phyloP scores from a whole-genome alignment of 2,113 vertebrate genomes.

The Spilogale gracilis region DNA sequence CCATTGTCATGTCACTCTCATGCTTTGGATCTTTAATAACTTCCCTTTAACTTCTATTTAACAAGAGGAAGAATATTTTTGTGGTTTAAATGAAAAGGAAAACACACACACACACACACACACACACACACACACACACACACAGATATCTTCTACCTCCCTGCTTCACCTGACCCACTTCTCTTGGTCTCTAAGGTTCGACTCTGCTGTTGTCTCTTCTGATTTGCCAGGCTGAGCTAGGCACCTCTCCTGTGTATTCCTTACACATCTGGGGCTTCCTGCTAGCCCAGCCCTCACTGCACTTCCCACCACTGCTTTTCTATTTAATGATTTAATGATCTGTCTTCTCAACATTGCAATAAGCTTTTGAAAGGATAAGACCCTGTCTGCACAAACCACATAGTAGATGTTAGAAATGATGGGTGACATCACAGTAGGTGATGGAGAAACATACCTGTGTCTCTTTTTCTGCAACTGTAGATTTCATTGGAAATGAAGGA shows the following conservation, averaged over 20 bases:
- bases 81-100: slow-evolving; percentile 41
- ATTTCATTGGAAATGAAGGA: neutral
- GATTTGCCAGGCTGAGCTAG: neutral
- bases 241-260: neutral
- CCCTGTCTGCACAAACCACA: neutral
- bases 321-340: neutral
- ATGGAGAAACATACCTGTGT: neutral
- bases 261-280: neutral
- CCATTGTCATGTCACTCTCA: neutral
- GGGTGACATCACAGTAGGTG: neutral
- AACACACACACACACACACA: neutral
- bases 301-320: neutral
- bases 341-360: neutral
- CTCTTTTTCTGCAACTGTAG: neutral
- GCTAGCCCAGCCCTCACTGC: neutral
- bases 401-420: neutral
- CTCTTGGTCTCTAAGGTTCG: neutral
- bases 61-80: slow-evolving; percentile 65
- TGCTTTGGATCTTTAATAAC: slow-evolving; percentile 66
- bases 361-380: neutral
- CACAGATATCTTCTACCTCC: neutral
- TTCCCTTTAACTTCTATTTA: slow-evolving; percentile 73
- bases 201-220: neutral
- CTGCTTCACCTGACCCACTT: neutral
- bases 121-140: neutral